Percentiles rank a stretch among this genome's conserved stretches.
Conservation (phyloP, 2,888 invertebrate genomes). For the Brachycybe producta region DNA sequence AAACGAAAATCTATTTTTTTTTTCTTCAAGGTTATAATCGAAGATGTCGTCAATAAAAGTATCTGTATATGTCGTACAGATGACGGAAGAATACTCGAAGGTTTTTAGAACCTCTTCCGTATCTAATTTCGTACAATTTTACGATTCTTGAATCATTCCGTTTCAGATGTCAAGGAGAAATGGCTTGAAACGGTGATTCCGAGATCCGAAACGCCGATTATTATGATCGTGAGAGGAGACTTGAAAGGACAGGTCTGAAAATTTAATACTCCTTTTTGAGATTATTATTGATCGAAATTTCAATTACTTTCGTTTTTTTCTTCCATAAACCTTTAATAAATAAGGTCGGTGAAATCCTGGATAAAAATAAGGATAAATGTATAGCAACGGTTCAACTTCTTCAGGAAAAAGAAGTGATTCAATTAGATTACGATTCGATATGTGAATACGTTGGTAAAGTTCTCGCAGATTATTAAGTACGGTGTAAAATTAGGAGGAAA, state of each 20-base stretch:
- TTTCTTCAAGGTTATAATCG: constrained; percentile 19
- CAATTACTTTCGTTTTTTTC: no score
- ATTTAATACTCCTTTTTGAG: neutral
- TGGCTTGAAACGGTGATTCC: constrained; percentile 37
- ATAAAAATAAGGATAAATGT: constrained; percentile 32
- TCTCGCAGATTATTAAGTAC: neutral
- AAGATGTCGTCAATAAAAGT: constrained; percentile 20
- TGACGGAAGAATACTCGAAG: constrained; percentile 22
- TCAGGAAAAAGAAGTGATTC: constrained; percentile 20
- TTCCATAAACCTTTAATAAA: no score
- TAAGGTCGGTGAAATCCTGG: constrained; percentile 32
- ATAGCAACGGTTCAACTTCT: constrained; percentile 34
- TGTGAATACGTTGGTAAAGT: constrained; percentile 12
- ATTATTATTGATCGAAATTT: no score
- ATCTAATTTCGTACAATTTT: neutral
- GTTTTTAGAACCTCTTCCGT: constrained; percentile 1
- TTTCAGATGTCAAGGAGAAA: constrained; percentile 29
- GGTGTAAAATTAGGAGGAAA: no score
- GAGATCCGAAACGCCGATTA: constrained; percentile 28
- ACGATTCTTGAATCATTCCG: neutral
- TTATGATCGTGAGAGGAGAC: constrained; percentile 34
- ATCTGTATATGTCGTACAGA: constrained; percentile 20
- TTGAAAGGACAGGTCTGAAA: constrained; percentile 30
- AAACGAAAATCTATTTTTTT: constrained; percentile 3
- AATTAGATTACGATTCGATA: constrained; percentile 12